Evolutionary conservation across 2,888 invertebrate species (phyloP).

Genomic region (Drosophila nigricruria): DNA sequence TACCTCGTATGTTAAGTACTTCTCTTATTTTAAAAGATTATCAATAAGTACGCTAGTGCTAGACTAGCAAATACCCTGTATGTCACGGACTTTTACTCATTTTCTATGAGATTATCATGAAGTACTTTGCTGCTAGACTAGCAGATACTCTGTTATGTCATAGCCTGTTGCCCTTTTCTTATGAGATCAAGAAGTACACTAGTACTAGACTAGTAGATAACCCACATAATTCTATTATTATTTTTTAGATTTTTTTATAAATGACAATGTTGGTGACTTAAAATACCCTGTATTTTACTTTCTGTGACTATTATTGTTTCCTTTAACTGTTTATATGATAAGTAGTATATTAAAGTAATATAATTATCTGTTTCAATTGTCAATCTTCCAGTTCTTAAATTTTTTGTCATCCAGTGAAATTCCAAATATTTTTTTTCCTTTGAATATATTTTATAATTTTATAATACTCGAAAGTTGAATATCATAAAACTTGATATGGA

Average conservation of each 20-base stretch:
- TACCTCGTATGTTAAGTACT: too few relatives aligned
- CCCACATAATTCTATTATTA: neutral
- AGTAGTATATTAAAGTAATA: too few relatives aligned
- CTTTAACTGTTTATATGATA: too few relatives aligned
- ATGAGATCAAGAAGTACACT: neutral
- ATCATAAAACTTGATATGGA: too few relatives aligned
- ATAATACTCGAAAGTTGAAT: too few relatives aligned
- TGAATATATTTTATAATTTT: too few relatives aligned
- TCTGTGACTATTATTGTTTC: neutral
- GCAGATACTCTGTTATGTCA: too few relatives aligned
- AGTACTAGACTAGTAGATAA: neutral
- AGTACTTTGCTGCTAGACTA: neutral
- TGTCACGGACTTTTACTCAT: neutral
- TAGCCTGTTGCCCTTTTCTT: too few relatives aligned
- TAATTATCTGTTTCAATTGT: too few relatives aligned
- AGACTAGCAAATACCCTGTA: constrained; percentile 3
- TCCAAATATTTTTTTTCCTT: too few relatives aligned
- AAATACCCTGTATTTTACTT: neutral
- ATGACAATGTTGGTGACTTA: neutral
- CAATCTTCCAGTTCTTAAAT: too few relatives aligned
- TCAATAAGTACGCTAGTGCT: neutral
- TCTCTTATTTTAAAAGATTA: neutral
- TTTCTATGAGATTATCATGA: neutral
- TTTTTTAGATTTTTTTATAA: neutral
- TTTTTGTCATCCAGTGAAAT: too few relatives aligned